These are phyloP conservation scores for Acanthosepion lycidas DNA, from an alignment of 2,888 invertebrate species.

Conservation along the genomic window DNA sequence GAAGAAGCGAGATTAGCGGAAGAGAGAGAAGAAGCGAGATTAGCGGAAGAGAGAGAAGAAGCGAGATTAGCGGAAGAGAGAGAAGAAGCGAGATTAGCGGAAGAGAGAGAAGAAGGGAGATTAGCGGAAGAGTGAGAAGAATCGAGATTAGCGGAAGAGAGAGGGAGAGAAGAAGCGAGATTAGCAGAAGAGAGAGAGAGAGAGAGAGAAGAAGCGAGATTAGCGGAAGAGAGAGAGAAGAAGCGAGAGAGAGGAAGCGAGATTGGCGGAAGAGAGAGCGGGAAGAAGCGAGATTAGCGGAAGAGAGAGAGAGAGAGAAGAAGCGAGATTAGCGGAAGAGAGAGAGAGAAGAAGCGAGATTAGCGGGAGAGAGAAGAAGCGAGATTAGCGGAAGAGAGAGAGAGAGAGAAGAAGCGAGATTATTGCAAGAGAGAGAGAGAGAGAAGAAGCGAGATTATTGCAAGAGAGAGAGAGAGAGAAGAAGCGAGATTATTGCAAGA, in stretches of 20 bases:
- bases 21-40: not conserved
- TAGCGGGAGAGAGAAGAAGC: not conserved
- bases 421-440: not conserved
- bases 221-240: not conserved
- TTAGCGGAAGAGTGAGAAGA: not conserved
- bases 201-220: no score
- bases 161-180: not conserved
- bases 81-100: not conserved
- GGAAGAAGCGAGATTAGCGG: no score
- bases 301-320: not conserved
- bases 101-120: not conserved
- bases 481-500: accelerated
- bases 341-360: not conserved
- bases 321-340: not conserved
- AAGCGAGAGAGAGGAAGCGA: not conserved
- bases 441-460: not conserved
- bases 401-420: not conserved
- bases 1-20: no score
- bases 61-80: not conserved
- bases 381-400: no score
- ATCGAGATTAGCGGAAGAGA: not conserved
- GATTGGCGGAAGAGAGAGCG: accelerated
- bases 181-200: not conserved
- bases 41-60: not conserved
- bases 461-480: not conserved